Conservation (phyloP, 2,888 invertebrate species). For the Synanthedon vespiformis region DNA sequence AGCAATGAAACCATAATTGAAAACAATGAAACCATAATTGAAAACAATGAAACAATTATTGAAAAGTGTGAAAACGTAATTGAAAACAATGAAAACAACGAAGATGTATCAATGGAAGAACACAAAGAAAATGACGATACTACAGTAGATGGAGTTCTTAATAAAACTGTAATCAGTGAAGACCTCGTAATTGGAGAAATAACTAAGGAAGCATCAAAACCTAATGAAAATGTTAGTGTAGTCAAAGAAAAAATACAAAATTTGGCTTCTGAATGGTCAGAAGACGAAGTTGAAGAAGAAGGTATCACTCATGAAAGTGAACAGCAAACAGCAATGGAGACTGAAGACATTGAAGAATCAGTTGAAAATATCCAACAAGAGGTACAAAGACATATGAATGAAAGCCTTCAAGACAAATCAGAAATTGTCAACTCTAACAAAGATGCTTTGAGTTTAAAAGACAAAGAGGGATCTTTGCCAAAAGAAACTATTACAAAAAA, state of each 20-base stretch:
- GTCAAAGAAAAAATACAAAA: constrained; percentile 30
- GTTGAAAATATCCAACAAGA: constrained; percentile 62
- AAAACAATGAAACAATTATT: constrained; percentile 6
- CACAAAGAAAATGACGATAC: constrained; percentile 1
- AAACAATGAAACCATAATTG: constrained; percentile 7
- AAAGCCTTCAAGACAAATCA: constrained; percentile 15
- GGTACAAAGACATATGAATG: constrained; percentile 42
- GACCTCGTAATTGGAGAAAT: constrained; percentile 5
- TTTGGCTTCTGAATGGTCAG: constrained; percentile 50
- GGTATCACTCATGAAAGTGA: constrained; percentile 3
- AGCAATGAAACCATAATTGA: neutral
- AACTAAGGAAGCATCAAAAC: constrained; percentile 6
- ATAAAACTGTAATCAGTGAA: neutral
- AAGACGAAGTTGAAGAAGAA: constrained; percentile 36
- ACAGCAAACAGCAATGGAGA: constrained; percentile 6
- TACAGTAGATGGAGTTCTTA: neutral
- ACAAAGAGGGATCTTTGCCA: neutral
- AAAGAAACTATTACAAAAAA: constrained; percentile 6
- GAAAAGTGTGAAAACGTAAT: constrained; percentile 8
- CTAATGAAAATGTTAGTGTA: constrained; percentile 4
- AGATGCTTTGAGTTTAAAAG: constrained; percentile 10
- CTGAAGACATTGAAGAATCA: constrained; percentile 43
- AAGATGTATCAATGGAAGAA: constrained; percentile 8
- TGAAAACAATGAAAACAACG: constrained; percentile 13
- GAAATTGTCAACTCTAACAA: constrained; percentile 12